Percentiles rank a stretch among this genome's conserved stretches.
phyloP scores from a whole-genome alignment of 2,797 vertebrate species.

The Cryptoblepharus egeriae region DNA sequence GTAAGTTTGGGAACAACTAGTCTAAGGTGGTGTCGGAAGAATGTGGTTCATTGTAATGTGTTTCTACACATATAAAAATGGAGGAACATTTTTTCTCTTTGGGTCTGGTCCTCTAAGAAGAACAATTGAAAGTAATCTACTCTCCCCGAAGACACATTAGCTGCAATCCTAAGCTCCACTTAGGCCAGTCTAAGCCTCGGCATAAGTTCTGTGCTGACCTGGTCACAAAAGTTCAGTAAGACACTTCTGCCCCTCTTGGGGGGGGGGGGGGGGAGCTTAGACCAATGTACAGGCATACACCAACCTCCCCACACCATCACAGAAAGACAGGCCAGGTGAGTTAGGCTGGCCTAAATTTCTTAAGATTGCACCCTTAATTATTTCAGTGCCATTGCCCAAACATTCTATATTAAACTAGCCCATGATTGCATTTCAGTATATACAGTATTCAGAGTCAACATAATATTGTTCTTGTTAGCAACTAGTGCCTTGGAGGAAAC shows the following conservation, averaged over 20 bases:
- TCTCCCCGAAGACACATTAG: neutral
- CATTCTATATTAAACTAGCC: neutral
- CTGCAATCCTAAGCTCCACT: no score
- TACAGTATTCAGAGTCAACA: neutral
- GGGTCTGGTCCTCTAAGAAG: neutral
- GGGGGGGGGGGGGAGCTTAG: no score
- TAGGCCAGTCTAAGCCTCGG: no score
- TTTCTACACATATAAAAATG: neutral
- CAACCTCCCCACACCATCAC: no score
- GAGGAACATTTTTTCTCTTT: neutral
- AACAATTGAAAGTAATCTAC: neutral
- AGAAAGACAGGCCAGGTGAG: no score
- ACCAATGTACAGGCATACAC: no score
- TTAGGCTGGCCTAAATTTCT: no score
- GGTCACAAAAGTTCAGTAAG: no score
- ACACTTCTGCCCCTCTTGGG: no score
- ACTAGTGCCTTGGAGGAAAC: neutral
- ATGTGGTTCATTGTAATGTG: slow-evolving; percentile 32
- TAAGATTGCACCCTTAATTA: no score
- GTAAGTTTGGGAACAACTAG: neutral
- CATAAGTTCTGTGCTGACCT: no score
- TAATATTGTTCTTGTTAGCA: neutral
- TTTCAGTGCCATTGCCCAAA: neutral
- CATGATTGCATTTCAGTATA: neutral
- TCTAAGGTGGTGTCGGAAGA: slow-evolving; percentile 45